phyloP scores from a whole-genome alignment of 2,888 invertebrate species.

The Geophilus truncorum region DNA sequence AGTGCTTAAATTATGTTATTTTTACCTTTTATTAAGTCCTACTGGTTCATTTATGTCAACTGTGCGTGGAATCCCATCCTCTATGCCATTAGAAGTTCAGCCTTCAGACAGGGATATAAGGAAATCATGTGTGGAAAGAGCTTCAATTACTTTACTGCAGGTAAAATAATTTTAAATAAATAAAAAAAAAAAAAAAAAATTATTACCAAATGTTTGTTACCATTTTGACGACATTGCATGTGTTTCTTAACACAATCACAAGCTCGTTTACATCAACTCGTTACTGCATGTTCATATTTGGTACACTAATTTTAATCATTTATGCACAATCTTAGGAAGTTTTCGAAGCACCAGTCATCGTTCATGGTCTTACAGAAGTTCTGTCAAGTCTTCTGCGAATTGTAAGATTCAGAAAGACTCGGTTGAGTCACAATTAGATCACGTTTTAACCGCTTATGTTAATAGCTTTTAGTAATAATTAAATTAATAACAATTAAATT shows the following conservation, averaged over 20 bases:
- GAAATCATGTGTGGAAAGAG: slow-evolving; percentile 40
- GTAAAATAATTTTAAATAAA: no score
- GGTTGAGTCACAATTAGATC: background rate
- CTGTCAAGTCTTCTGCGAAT: background rate
- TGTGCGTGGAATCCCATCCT: slow-evolving; percentile 51
- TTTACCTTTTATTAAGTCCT: slow-evolving; percentile 39
- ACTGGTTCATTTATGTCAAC: slow-evolving; percentile 47
- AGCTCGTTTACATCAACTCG: background rate
- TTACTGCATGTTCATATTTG: background rate
- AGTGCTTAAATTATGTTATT: slow-evolving; percentile 40
- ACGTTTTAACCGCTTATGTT: background rate
- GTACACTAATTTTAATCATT: background rate
- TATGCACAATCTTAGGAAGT: background rate
- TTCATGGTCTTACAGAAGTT: slow-evolving; percentile 6
- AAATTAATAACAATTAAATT: background rate
- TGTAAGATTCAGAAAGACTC: background rate
- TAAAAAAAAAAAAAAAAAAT: background rate
- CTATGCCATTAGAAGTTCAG: slow-evolving; percentile 47
- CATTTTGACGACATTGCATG: no score
- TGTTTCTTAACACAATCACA: background rate
- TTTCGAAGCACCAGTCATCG: slow-evolving; percentile 2
- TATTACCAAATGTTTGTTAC: no score
- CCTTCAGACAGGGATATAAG: slow-evolving; percentile 42
- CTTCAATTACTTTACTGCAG: background rate
- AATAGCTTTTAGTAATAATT: background rate